phyloP scores from a whole-genome alignment of 2,797 vertebrate genomes.

The Pogoniulus pusillus region DNA sequence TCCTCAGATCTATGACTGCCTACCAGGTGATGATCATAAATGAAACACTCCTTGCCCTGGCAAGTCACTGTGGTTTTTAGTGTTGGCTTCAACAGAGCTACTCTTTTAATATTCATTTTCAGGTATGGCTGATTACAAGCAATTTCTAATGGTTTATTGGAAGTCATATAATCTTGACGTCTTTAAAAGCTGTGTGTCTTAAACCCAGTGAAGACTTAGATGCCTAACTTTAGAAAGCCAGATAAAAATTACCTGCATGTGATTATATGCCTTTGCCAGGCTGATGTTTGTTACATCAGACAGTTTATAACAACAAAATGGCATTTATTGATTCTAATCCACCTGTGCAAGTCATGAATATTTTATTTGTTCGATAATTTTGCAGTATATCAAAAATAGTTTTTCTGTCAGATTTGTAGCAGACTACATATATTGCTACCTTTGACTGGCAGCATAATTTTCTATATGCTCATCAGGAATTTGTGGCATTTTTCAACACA shows the following conservation, averaged over 20 bases:
- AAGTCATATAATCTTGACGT: not conserved
- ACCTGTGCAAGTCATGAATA: constrained; percentile 42
- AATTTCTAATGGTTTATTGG: not conserved
- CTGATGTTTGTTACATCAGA: constrained; percentile 38
- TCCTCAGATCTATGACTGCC: not conserved
- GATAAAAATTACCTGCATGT: not conserved
- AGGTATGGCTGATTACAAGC: not conserved
- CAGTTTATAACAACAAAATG: constrained; percentile 34
- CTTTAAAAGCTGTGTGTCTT: constrained; percentile 7
- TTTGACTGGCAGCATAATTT: not conserved
- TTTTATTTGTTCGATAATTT: constrained; percentile 32
- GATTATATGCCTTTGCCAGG: not conserved
- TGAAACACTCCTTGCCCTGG: not conserved
- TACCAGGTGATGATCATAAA: not conserved
- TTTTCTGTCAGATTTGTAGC: not conserved
- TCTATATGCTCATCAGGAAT: not conserved
- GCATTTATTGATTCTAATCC: constrained; percentile 59
- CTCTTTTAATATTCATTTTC: not conserved
- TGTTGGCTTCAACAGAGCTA: not conserved
- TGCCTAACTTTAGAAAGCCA: not conserved
- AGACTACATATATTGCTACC: not conserved
- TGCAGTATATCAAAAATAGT: not conserved
- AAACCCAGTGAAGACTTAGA: not conserved
- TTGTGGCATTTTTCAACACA: not conserved
- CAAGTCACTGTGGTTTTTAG: not conserved